phyloP scores from a whole-genome alignment of 2,113 vertebrate species.

The Rousettus leschenaultii region DNA sequence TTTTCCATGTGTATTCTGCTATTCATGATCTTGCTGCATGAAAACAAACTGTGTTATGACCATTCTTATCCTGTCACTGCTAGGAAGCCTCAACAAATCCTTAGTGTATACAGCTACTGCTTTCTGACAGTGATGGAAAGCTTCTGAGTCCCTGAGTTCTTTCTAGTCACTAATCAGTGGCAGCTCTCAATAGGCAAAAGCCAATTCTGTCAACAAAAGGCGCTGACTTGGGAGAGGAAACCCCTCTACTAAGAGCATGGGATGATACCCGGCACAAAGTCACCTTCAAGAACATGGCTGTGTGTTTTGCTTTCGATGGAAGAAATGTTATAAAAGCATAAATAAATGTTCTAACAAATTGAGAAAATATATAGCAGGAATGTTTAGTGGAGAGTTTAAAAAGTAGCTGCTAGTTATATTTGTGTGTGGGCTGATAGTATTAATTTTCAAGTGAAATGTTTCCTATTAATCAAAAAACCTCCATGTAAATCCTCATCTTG shows the following conservation, averaged over 20 bases:
- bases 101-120: neutral
- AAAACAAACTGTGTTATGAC: neutral
- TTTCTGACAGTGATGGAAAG: slow-evolving; percentile 51
- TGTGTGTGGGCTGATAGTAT: neutral
- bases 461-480: neutral
- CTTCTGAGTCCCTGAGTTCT: neutral
- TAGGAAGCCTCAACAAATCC: neutral
- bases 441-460: neutral
- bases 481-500: neutral
- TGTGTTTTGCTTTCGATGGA: neutral
- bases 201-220: neutral
- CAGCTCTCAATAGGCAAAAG: slow-evolving; percentile 27
- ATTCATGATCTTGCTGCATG: neutral
- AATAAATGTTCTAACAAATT: neutral
- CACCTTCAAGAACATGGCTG: neutral
- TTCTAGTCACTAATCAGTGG: slow-evolving; percentile 17
- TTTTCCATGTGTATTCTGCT: neutral
- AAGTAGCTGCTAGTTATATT: neutral
- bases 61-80: neutral
- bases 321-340: neutral
- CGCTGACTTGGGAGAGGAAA: neutral
- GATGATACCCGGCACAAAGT: neutral
- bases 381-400: neutral
- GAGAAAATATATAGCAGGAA: neutral
- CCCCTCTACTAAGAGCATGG: neutral